Percentiles rank a stretch among this genome's conserved stretches.
phyloP scores from a whole-genome alignment of 2,888 invertebrate species.

The Agrochola circellaris region DNA sequence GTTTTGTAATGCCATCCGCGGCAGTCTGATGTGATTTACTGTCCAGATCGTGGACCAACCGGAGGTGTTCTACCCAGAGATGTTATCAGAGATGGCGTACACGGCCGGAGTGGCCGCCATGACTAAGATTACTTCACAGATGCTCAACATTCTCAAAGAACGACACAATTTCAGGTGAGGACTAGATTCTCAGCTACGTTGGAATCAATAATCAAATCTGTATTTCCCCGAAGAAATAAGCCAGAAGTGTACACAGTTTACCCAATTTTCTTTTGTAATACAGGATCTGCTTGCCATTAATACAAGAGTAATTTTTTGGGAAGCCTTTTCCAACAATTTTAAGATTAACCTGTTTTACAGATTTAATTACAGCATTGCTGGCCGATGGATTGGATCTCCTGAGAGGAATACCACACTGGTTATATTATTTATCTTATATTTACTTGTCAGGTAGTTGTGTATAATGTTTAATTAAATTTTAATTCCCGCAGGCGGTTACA shows the following conservation, averaged over 20 bases:
- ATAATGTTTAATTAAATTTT: neutral
- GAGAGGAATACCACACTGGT: conserved; percentile 83
- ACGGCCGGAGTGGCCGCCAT: conserved; percentile 81
- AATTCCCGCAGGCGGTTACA: conserved; percentile 79
- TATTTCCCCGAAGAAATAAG: neutral
- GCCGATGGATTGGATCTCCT: conserved; percentile 85
- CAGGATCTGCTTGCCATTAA: neutral
- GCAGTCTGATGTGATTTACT: neutral
- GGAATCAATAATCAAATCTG: neutral
- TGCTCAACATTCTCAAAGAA: conserved; percentile 79
- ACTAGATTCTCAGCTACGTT: neutral
- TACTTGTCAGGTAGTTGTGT: neutral
- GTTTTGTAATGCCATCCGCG: no score
- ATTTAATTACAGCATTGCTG: conserved; percentile 83
- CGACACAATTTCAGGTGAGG: conserved; percentile 83
- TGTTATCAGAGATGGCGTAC: conserved; percentile 77
- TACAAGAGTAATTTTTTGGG: neutral
- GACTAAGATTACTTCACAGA: conserved; percentile 82
- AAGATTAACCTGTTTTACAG: conserved; percentile 66
- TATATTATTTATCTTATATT: conserved; percentile 25
- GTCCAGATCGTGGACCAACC: conserved; percentile 75
- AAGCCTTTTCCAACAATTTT: neutral
- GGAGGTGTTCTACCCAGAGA: conserved; percentile 73
- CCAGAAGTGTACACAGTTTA: neutral
- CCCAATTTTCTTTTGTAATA: neutral